Base-by-base conservation (phyloP, 2,113 vertebrate genomes). In the Thalassoma bifasciatum region DNA sequence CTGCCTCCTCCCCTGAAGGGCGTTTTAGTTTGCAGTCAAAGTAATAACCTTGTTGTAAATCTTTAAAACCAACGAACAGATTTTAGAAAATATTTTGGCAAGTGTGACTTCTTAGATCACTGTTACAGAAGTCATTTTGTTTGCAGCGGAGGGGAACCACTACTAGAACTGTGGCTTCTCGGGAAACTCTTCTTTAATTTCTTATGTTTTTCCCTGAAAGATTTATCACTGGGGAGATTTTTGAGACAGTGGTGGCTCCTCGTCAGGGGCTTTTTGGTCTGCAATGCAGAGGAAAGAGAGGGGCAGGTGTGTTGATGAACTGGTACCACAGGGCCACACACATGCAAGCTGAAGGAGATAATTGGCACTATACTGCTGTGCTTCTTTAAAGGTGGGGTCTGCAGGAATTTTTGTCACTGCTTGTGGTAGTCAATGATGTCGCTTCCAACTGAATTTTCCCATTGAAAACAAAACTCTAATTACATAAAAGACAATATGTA, bases 171-270 rank as follows among this genome's bases (percentile, higher is more conserved):
- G 5, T 60, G 46, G 30, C 19, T 62, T 14, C 24, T 24, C 7
- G 40, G 52, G 3, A 61, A 42, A 22, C 34, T 16, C 57, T 1
- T 69, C 57, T 66, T 77, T 72, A 36, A 78, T 54, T 53, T 36
- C 26, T 58, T 44, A 53, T 68, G 50, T 40, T 9, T 21, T 54
- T 53, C 14, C 47, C 56, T 62, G 58, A 54, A 74, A 54, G 38
- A 82, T 77, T 69, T 3, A 74, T 22, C 17, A 40, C 26, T 36
- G 21, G 23, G 23, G 53, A 38, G 44, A 36, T 26, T 51, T 37
- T 73, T 30, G 36, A 64, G 46, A 68, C 59, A 21, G 69, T 54
- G 59, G 37, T n/a, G 57, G 19, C 11, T 14, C n/a, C 42, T 49
- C 10, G 34, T 21, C 16, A 23, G 34, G 6, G 10, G 3, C n/a